Evolutionary conservation across 2,797 vertebrate species (phyloP).

Genomic region (Sylvilagus floridanus): DNA sequence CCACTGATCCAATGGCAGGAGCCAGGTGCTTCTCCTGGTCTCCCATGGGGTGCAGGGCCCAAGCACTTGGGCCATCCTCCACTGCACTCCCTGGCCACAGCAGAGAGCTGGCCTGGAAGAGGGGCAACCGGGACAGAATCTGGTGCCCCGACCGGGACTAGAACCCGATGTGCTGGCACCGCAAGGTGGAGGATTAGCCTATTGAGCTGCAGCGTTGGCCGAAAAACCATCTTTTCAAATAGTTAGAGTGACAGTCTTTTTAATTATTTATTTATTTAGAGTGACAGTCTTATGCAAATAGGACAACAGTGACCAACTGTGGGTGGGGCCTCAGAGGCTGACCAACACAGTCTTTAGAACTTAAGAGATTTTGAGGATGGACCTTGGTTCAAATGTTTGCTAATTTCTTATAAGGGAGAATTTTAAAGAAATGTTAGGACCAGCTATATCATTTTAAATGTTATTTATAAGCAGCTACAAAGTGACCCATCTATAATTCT

Average conservation of each 20-base stretch:
- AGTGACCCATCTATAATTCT: background rate
- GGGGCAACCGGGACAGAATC: too few species aligned
- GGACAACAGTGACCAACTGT: background rate
- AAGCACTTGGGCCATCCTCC: too few species aligned
- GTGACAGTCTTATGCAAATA: background rate
- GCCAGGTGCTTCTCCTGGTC: too few species aligned
- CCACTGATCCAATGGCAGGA: too few species aligned
- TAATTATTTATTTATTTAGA: background rate
- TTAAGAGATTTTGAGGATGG: background rate
- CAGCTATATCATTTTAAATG: background rate
- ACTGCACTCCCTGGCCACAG: too few species aligned
- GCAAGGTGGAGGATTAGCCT: too few species aligned
- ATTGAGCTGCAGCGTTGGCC: too few species aligned
- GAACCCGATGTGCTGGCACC: too few species aligned
- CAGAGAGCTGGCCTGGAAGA: too few species aligned
- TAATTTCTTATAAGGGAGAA: constrained; percentile 8
- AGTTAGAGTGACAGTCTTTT: background rate
- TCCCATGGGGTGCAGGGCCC: too few species aligned
- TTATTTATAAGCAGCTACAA: background rate
- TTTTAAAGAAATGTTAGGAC: constrained; percentile 26
- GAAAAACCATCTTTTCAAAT: too few species aligned
- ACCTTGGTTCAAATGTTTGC: background rate
- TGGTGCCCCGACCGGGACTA: too few species aligned
- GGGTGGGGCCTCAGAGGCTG: background rate
- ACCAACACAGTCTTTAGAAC: background rate